Percentiles rank a stretch among this genome's conserved stretches.
These are phyloP conservation scores for Danionella cerebrum DNA, from an alignment of 2,113 vertebrate genomes.

Conservation along the genomic window DNA sequence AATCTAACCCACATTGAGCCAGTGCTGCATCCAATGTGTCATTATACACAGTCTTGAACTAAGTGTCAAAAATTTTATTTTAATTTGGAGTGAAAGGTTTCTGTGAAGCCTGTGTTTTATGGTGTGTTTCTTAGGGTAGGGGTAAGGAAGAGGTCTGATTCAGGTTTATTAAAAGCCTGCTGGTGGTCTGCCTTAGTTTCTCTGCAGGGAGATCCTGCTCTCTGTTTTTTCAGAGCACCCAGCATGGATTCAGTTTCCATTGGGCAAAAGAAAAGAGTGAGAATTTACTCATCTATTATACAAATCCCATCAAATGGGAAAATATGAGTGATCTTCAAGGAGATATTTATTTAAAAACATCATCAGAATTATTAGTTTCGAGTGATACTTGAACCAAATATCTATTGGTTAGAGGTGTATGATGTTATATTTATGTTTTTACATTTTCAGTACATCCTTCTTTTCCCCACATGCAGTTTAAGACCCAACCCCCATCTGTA, in stretches of 20 bases:
- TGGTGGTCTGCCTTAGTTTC: background rate
- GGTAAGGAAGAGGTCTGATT: constrained; percentile 2
- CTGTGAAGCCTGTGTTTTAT: background rate
- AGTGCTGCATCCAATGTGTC: no score
- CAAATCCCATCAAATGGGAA: no score
- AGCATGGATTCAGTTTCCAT: background rate
- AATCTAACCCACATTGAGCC: no score
- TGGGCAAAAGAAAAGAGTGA: background rate
- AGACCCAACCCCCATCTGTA: background rate
- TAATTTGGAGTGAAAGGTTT: background rate
- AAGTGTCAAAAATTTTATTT: background rate
- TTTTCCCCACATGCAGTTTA: background rate
- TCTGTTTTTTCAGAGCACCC: background rate
- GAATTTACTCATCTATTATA: no score
- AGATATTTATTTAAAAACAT: no score
- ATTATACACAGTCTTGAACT: no score
- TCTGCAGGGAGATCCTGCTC: background rate
- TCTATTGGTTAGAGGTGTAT: no score
- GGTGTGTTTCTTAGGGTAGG: background rate
- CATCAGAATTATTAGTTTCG: no score
- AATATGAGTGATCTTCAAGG: no score
- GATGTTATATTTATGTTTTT: no score
- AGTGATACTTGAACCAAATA: no score
- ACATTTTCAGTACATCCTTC: no score
- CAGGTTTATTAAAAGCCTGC: constrained; percentile 24